Percentiles rank a stretch among this genome's conserved stretches.
Evolutionary conservation across 2,113 vertebrate species (phyloP).

Genomic region (Paraplagusia blochii): DNA sequence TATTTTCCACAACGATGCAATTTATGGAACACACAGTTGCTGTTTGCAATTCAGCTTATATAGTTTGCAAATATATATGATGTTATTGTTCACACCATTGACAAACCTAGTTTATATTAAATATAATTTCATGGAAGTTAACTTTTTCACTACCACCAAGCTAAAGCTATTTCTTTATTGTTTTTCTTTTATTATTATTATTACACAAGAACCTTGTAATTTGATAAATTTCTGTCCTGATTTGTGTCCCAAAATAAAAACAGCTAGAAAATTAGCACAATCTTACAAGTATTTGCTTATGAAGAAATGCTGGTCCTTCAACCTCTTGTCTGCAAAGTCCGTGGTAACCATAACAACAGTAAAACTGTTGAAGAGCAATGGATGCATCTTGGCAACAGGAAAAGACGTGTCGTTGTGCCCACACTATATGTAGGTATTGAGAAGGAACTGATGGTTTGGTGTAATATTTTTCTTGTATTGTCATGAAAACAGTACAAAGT

Average conservation of each 20-base stretch:
- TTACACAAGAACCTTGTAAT: too few species aligned
- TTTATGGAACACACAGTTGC: too few species aligned
- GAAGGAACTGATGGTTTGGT: not conserved
- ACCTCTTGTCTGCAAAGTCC: slow-evolving; percentile 21
- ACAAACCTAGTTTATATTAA: too few species aligned
- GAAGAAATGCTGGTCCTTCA: slow-evolving; percentile 37
- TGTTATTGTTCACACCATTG: too few species aligned
- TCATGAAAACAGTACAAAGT: slow-evolving; percentile 1
- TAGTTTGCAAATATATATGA: too few species aligned
- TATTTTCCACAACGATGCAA: too few species aligned
- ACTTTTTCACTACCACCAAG: too few species aligned
- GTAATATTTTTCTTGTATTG: slow-evolving; percentile 1
- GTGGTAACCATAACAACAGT: slow-evolving; percentile 23
- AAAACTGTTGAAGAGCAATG: slow-evolving; percentile 12
- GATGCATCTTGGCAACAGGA: slow-evolving; percentile 36
- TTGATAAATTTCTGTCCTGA: too few species aligned
- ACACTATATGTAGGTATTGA: not conserved
- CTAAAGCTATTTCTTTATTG: too few species aligned
- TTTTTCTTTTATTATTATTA: too few species aligned
- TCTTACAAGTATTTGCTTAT: slow-evolving; percentile 18
- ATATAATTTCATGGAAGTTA: too few species aligned
- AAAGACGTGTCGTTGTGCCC: slow-evolving; percentile 14
- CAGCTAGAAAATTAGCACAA: not conserved
- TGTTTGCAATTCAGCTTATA: too few species aligned
- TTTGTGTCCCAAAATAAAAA: not conserved